Evolutionary conservation across 2,797 vertebrate species (phyloP).

Genomic region (Kryptopterus vitreolus): DNA sequence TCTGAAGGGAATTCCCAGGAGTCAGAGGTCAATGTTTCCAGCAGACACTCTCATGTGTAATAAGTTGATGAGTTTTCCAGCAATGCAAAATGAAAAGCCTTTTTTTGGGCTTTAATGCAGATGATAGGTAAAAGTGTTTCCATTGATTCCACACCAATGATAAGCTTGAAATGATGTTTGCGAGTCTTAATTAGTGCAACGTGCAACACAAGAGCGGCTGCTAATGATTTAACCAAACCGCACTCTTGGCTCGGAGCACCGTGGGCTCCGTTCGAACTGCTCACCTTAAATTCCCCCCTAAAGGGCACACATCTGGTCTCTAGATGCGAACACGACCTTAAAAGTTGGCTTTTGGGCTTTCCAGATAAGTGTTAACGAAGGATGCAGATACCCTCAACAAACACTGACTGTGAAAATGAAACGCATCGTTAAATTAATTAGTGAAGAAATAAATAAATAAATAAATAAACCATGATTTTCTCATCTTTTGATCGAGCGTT

Average conservation of each 20-base stretch:
- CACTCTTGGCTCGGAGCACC: constrained; percentile 10
- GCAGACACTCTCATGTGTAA: constrained; percentile 16
- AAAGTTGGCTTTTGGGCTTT: background rate
- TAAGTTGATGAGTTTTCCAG: background rate
- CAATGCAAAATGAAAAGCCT: background rate
- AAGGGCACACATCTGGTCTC: constrained; percentile 43
- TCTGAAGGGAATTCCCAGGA: constrained; percentile 8
- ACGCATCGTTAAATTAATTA: background rate
- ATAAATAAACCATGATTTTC: background rate
- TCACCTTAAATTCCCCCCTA: constrained; percentile 43
- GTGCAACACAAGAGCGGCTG: constrained; percentile 19
- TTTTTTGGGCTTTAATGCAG: background rate
- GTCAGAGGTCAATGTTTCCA: constrained; percentile 38
- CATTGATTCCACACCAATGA: no score
- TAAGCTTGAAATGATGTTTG: background rate
- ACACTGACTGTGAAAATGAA: background rate
- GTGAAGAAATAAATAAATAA: background rate
- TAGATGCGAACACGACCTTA: constrained; percentile 22
- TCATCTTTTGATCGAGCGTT: constrained; percentile 13
- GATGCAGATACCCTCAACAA: background rate
- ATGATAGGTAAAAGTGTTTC: no score
- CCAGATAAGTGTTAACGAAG: background rate
- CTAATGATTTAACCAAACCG: constrained; percentile 42
- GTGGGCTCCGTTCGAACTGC: constrained; percentile 41
- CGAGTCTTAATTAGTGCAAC: constrained; percentile 35